phyloP scores from a whole-genome alignment of 2,888 invertebrate genomes.

The Chrysotoxum bicinctum region DNA sequence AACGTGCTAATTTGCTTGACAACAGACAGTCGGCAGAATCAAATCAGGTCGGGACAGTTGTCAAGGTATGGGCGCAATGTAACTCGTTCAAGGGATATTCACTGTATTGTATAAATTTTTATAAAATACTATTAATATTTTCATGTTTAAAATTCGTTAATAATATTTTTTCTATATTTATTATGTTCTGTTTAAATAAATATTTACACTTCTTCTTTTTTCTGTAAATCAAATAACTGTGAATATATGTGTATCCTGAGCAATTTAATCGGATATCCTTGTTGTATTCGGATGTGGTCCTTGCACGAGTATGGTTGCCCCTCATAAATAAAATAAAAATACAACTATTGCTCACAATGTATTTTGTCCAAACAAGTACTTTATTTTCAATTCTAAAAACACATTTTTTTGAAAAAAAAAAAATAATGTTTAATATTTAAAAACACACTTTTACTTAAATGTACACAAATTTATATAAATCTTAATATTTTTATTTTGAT shows the following conservation, averaged over 20 bases:
- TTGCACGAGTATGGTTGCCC: slow-evolving; percentile 82
- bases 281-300: slow-evolving; percentile 76
- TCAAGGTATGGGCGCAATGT: slow-evolving; percentile 87
- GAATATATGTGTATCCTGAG: slow-evolving; percentile 31
- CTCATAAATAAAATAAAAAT: slow-evolving; percentile 47
- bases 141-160: no score
- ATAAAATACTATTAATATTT: background rate
- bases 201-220: background rate
- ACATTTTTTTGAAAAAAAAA: slow-evolving; percentile 27
- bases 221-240: slow-evolving; percentile 35
- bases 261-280: slow-evolving; percentile 48
- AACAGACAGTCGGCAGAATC: slow-evolving; percentile 83
- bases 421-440: background rate
- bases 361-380: slow-evolving; percentile 50
- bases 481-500: slow-evolving; percentile 39
- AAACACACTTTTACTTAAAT: background rate
- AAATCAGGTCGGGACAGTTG: slow-evolving; percentile 92
- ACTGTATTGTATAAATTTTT: background rate
- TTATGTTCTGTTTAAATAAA: background rate
- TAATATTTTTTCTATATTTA: no score
- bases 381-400: slow-evolving; percentile 35
- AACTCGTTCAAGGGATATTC: slow-evolving; percentile 80
- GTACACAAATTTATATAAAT: background rate
- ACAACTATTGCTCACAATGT: slow-evolving; percentile 38
- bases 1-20: slow-evolving; percentile 82